phyloP scores from a whole-genome alignment of 1,140 invertebrate species.

The Pararge aegeria region DNA sequence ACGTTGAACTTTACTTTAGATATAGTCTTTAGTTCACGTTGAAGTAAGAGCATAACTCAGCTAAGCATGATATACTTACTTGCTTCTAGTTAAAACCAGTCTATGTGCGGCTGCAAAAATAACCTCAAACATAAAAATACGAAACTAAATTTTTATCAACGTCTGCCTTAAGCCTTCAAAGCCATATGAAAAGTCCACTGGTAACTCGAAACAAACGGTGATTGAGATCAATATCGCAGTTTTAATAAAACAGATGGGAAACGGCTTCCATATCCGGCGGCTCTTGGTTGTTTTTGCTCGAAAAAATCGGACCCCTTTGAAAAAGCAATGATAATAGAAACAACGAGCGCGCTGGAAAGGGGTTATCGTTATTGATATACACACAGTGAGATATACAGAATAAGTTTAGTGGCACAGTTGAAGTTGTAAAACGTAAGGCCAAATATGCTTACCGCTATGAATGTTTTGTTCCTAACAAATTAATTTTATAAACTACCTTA shows the following conservation, averaged over 20 bases:
- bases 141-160: neutral
- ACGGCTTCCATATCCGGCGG: slow-evolving; percentile 64
- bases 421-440: too few relatives aligned
- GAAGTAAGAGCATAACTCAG: too few relatives aligned
- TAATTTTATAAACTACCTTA: too few relatives aligned
- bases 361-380: slow-evolving; percentile 46
- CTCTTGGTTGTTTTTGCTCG: slow-evolving; percentile 53
- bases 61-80: too few relatives aligned
- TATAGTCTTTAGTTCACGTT: too few relatives aligned
- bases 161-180: slow-evolving; percentile 10
- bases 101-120: neutral
- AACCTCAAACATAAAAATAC: neutral
- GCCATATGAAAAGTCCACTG: slow-evolving; percentile 8
- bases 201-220: slow-evolving; percentile 36
- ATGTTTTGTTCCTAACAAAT: too few relatives aligned
- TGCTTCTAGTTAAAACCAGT: too few relatives aligned
- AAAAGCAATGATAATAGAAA: slow-evolving; percentile 73
- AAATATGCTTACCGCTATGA: too few relatives aligned
- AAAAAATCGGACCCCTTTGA: slow-evolving; percentile 58
- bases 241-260: slow-evolving; percentile 75
- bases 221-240: slow-evolving; percentile 68
- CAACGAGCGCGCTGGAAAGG: slow-evolving; percentile 62
- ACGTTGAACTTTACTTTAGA: too few relatives aligned
- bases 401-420: neutral
- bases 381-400: too few relatives aligned